Evolutionary conservation across 1,140 invertebrate genomes (phyloP).

Genomic region (Brachionus paranguensis): DNA sequence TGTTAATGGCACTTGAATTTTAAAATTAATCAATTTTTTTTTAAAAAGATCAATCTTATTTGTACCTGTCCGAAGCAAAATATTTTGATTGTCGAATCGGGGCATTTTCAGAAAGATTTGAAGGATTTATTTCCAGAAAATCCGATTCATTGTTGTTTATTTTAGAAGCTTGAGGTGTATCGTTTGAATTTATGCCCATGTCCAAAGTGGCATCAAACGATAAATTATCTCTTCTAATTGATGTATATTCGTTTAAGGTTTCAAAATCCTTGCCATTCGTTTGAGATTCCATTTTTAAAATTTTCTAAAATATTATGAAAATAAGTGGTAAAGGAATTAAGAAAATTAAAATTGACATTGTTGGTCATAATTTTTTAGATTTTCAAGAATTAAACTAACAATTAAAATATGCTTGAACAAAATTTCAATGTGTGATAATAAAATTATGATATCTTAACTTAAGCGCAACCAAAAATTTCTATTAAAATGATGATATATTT

Average conservation of each 20-base stretch:
- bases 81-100: slow-evolving; percentile 33
- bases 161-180: neutral
- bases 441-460: neutral
- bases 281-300: neutral
- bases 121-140: neutral
- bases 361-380: too few species aligned
- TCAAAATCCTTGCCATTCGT: neutral
- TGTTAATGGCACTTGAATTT: neutral
- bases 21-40: neutral
- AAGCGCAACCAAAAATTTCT: neutral
- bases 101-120: neutral
- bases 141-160: neutral
- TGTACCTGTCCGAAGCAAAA: slow-evolving; percentile 32
- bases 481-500: neutral
- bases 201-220: neutral
- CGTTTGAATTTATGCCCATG: neutral
- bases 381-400: neutral
- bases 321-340: too few species aligned
- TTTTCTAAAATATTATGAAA: neutral
- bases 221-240: neutral
- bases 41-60: neutral
- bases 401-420: neutral
- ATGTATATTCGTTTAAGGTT: neutral
- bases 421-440: neutral
- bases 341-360: neutral